These are phyloP conservation scores for Lophotis ruficrista DNA, from an alignment of 2,113 vertebrate species.

Conservation along the genomic window DNA sequence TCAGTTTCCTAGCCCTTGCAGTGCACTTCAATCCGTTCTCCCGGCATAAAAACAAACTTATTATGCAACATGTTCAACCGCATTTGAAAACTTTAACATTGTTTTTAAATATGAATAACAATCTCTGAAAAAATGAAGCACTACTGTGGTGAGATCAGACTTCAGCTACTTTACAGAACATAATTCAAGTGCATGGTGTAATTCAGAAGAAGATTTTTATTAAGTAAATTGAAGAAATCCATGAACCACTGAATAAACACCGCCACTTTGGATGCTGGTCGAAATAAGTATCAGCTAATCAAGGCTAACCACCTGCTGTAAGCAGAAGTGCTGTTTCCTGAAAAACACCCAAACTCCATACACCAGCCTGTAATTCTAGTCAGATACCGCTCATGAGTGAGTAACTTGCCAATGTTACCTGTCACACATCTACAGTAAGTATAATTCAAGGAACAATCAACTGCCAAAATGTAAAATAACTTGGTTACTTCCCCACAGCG, in stretches of 20 bases:
- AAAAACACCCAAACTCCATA: neutral
- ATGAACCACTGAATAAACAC: neutral
- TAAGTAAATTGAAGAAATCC: neutral
- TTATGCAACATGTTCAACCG: neutral
- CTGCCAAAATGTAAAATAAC: neutral
- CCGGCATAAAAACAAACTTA: neutral
- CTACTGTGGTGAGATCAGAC: neutral
- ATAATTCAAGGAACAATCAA: neutral
- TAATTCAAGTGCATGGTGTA: neutral
- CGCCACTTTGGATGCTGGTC: neutral
- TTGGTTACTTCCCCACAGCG: neutral
- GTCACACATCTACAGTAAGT: neutral
- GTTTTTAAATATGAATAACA: neutral
- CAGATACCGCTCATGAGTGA: neutral
- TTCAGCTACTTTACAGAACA: neutral
- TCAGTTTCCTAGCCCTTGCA: neutral
- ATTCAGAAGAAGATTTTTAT: neutral
- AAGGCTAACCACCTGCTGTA: neutral
- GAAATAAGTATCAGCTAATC: neutral
- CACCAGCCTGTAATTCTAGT: neutral
- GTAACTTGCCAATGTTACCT: neutral
- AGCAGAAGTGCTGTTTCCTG: neutral
- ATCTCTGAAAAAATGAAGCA: neutral
- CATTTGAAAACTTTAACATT: neutral
- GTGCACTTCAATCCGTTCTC: neutral